phyloP scores from a whole-genome alignment of 2,888 invertebrate species.

The Volucella inflata region DNA sequence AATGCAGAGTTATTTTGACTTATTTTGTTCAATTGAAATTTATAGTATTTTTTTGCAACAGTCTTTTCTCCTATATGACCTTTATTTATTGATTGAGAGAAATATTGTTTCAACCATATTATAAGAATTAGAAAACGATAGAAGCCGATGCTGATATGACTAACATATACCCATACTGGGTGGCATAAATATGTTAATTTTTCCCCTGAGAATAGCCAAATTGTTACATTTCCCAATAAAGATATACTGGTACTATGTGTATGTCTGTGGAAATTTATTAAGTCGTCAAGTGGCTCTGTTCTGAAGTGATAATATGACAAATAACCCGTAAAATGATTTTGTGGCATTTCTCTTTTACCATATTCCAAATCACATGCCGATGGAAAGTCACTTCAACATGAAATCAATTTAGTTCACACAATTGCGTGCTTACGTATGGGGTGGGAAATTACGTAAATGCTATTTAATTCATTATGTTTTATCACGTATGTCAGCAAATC shows the following conservation, averaged over 20 bases:
- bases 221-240: background rate
- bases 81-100: no score
- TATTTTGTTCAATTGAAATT: no score
- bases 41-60: no score
- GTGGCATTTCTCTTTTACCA: background rate
- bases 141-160: no score
- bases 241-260: no score
- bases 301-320: slow-evolving; percentile 11
- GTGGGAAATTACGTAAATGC: background rate
- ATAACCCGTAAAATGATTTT: slow-evolving; percentile 2
- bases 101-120: no score
- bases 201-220: no score
- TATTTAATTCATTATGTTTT: slow-evolving; percentile 15
- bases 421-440: background rate
- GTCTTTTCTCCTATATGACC: no score
- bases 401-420: slow-evolving; percentile 6
- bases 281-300: background rate
- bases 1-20: no score
- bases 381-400: slow-evolving; percentile 11
- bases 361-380: background rate
- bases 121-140: no score
- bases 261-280: background rate
- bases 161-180: no score
- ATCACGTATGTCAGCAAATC: slow-evolving; percentile 12
- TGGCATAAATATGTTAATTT: no score